Evolutionary conservation across 1,140 invertebrate genomes (phyloP).

Genomic region (Lasaia peninsularis): DNA sequence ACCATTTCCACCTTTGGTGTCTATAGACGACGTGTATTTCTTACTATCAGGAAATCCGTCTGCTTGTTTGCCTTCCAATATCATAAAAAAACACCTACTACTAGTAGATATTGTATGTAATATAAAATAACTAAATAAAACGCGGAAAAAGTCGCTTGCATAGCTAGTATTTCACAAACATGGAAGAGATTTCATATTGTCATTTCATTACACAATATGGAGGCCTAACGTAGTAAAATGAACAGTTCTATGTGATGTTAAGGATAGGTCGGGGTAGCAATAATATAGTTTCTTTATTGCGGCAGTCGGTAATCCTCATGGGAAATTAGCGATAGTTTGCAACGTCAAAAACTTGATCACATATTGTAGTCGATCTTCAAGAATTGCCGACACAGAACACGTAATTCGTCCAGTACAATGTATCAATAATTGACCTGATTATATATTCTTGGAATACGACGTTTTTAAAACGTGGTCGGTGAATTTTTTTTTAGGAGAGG

Average conservation of each 20-base stretch:
- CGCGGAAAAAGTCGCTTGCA: too few relatives aligned
- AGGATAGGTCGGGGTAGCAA: conserved; percentile 47
- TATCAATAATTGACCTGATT: conserved; percentile 2
- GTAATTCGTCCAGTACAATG: conserved; percentile 1
- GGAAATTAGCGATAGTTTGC: conserved; percentile 69
- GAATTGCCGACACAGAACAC: conserved; percentile 25
- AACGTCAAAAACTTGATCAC: conserved; percentile 65
- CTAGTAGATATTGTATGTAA: too few relatives aligned
- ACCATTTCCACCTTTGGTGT: too few relatives aligned
- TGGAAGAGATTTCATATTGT: neutral
- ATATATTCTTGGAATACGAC: neutral
- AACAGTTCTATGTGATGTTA: conserved; percentile 28
- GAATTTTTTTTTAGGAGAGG: neutral
- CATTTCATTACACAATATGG: neutral
- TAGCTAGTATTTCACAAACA: too few relatives aligned
- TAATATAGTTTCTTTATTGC: conserved; percentile 69
- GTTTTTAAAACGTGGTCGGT: neutral
- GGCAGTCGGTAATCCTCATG: conserved; percentile 55
- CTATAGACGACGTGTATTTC: too few relatives aligned
- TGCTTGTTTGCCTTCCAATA: too few relatives aligned
- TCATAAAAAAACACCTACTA: too few relatives aligned
- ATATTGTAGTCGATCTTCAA: conserved; percentile 55
- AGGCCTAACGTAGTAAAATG: conserved; percentile 16
- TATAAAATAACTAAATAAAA: too few relatives aligned
- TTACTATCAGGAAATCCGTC: too few relatives aligned